Evolutionary conservation across 2,888 invertebrate genomes (phyloP).

Genomic region (Xanthorhoe spadicearia): DNA sequence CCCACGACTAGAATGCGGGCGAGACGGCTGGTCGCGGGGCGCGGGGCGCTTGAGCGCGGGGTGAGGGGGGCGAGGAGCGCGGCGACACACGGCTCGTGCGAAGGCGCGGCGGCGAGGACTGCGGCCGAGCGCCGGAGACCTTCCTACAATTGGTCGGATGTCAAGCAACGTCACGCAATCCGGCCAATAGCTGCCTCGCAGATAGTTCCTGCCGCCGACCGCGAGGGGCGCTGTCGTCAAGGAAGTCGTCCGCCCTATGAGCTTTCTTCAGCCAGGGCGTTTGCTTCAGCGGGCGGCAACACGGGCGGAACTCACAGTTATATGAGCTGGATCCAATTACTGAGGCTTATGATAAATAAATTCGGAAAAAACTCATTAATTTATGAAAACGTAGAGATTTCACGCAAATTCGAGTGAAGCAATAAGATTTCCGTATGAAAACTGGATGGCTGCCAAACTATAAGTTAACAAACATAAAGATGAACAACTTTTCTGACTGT

Average conservation of each 20-base stretch:
- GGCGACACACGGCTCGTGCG: slow-evolving; percentile 79
- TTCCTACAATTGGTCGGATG: slow-evolving; percentile 75
- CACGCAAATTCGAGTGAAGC: slow-evolving; percentile 14
- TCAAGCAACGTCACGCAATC: slow-evolving; percentile 72
- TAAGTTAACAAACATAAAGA: slow-evolving; percentile 35
- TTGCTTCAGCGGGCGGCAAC: slow-evolving; percentile 75
- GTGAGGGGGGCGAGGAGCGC: slow-evolving; percentile 69
- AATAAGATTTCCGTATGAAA: slow-evolving; percentile 28
- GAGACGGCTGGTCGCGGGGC: slow-evolving; percentile 72
- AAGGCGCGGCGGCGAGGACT: slow-evolving; percentile 82
- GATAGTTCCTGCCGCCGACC: slow-evolving; percentile 60
- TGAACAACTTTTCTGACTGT: slow-evolving; percentile 35
- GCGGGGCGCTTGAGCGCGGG: slow-evolving; percentile 76
- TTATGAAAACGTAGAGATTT: neutral
- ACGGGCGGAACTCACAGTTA: slow-evolving; percentile 58
- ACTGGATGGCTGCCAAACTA: slow-evolving; percentile 42
- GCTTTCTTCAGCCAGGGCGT: slow-evolving; percentile 82
- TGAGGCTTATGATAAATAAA: slow-evolving; percentile 2
- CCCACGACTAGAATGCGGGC: slow-evolving; percentile 84
- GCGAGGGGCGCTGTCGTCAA: slow-evolving; percentile 67
- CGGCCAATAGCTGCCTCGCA: slow-evolving; percentile 65
- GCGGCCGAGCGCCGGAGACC: slow-evolving; percentile 75
- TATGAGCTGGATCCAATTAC: slow-evolving; percentile 24
- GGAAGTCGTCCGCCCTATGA: slow-evolving; percentile 81
- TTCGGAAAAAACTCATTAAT: neutral